Conservation (phyloP, 2,888 invertebrate species). For the Philonicus albiceps region DNA sequence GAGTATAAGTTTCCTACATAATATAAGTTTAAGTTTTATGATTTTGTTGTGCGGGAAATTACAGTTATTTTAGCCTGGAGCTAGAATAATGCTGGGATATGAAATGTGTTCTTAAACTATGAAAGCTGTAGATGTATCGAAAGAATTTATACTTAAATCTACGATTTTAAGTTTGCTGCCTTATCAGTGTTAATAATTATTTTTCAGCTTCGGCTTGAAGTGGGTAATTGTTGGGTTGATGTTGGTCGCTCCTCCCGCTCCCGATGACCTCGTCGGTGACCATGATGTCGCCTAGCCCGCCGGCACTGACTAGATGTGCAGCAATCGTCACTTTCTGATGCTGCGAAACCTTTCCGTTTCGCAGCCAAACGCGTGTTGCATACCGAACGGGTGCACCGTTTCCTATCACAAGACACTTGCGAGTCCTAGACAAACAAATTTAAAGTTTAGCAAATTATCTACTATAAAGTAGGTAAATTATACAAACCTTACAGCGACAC, state of each 20-base stretch:
- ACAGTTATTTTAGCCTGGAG: neutral
- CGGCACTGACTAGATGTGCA: conserved; percentile 62
- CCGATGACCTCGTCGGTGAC: conserved; percentile 58
- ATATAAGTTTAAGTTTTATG: neutral
- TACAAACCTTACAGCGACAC: conserved; percentile 86
- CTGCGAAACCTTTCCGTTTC: conserved; percentile 69
- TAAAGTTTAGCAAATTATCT: neutral
- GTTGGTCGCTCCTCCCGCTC: conserved; percentile 51
- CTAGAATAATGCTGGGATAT: neutral
- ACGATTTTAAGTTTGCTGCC: neutral
- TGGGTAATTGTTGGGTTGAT: conserved; percentile 15
- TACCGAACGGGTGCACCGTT: conserved; percentile 78
- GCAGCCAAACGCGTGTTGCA: conserved; percentile 67
- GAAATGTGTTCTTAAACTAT: neutral
- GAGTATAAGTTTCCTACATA: neutral
- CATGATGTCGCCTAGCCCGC: conserved; percentile 60
- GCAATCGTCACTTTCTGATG: conserved; percentile 63
- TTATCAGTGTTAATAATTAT: neutral
- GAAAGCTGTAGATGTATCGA: neutral
- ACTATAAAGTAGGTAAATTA: neutral
- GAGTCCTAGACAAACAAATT: conserved; percentile 71
- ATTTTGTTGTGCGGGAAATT: neutral
- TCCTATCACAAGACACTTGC: conserved; percentile 79
- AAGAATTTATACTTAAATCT: neutral
- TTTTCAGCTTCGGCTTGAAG: conserved; percentile 44